These are phyloP conservation scores for Argentina silus DNA, from an alignment of 2,797 vertebrate species.

Conservation along the genomic window DNA sequence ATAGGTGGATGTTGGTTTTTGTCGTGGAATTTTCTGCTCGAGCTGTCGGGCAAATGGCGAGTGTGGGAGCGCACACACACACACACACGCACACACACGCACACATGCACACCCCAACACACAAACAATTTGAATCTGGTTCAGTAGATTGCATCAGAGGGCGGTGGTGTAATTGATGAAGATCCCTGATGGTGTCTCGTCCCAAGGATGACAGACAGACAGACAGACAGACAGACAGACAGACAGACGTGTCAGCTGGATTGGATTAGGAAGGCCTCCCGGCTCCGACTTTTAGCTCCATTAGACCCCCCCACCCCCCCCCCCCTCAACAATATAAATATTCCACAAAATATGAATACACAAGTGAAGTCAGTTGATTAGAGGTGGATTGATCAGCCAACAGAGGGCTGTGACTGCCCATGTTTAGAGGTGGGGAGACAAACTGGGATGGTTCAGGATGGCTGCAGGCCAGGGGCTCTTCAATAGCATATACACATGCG, in stretches of 20 bases:
- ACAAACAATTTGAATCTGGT: too few species aligned
- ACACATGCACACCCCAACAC: too few species aligned
- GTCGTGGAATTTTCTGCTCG: slow-evolving; percentile 66
- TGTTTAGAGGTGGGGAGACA: slow-evolving; percentile 43
- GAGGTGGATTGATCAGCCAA: slow-evolving; percentile 46
- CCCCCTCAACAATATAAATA: slow-evolving; percentile 51
- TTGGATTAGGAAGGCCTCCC: slow-evolving; percentile 34
- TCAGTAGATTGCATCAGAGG: slow-evolving; percentile 42
- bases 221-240: too few species aligned
- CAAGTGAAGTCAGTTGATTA: slow-evolving; percentile 57
- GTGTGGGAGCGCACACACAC: slow-evolving; percentile 1
- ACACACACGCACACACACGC: too few species aligned
- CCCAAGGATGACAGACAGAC: slow-evolving; percentile 23
- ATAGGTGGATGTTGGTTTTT: slow-evolving; percentile 67
- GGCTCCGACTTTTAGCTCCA: slow-evolving; percentile 50
- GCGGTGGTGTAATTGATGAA: slow-evolving; percentile 66
- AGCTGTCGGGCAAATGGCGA: slow-evolving; percentile 53
- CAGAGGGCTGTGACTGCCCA: slow-evolving; percentile 45
- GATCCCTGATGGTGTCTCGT: slow-evolving; percentile 45
- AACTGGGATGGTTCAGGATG: slow-evolving; percentile 30
- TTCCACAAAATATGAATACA: slow-evolving; percentile 70
- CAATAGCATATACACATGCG: slow-evolving; percentile 34
- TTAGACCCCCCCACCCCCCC: slow-evolving; percentile 21
- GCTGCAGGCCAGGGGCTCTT: slow-evolving; percentile 19
- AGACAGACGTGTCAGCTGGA: slow-evolving; percentile 37